These are phyloP conservation scores for Dysmachus trigonus DNA, from an alignment of 2,888 invertebrate genomes.

Conservation along the genomic window DNA sequence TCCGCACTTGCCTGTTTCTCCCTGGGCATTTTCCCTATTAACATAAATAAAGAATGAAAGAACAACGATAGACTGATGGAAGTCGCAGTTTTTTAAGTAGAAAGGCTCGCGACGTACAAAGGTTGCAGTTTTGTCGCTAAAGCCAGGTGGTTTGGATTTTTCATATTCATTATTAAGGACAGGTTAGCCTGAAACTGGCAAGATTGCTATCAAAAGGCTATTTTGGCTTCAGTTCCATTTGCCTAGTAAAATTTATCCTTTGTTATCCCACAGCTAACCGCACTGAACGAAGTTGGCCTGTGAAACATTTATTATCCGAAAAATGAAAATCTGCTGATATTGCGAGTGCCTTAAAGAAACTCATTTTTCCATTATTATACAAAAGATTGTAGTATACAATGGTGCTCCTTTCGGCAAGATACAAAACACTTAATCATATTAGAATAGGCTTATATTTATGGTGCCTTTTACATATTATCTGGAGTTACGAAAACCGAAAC, in stretches of 20 bases:
- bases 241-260: neutral
- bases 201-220: neutral
- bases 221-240: neutral
- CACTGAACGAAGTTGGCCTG: neutral
- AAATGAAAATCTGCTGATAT: neutral
- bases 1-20: neutral
- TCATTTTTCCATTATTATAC: neutral
- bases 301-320: neutral
- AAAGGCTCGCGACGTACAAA: neutral
- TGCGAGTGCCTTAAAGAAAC: neutral
- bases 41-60: slow-evolving; percentile 14
- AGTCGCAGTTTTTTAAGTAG: neutral
- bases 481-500: too few species aligned
- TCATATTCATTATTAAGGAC: neutral
- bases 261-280: neutral
- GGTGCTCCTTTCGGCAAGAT: neutral
- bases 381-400: neutral
- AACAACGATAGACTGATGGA: neutral
- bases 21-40: slow-evolving; percentile 26
- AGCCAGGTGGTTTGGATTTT: neutral
- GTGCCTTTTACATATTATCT: neutral
- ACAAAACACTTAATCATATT: neutral
- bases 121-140: neutral
- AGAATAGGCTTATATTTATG: neutral
- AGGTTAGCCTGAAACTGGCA: neutral